Evolutionary conservation across 2,888 invertebrate species (phyloP).

Genomic region (Polia nebulosa): DNA sequence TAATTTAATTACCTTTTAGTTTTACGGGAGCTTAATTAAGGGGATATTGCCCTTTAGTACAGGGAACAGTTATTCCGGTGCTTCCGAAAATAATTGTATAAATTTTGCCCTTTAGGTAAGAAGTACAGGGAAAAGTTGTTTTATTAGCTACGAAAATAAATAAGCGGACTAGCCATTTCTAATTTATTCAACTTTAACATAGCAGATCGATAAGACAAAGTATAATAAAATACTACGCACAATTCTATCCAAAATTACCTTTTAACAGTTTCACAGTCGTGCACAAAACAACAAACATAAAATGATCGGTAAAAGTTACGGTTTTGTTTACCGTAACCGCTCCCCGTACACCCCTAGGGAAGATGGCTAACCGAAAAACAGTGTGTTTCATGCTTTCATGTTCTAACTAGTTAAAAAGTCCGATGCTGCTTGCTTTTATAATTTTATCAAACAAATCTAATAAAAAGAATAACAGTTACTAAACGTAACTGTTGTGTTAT

Average conservation of each 20-base stretch:
- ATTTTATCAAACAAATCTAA: slow-evolving; percentile 28
- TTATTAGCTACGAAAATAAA: too few species aligned
- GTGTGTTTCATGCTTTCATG: slow-evolving; percentile 65
- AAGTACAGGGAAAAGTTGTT: too few species aligned
- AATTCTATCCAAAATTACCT: slow-evolving; percentile 16
- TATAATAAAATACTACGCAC: background rate
- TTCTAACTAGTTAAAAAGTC: slow-evolving; percentile 59
- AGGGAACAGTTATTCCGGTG: background rate
- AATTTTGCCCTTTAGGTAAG: background rate
- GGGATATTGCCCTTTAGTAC: background rate
- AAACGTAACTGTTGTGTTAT: too few species aligned
- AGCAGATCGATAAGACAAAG: background rate
- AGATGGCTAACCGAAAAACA: slow-evolving; percentile 65
- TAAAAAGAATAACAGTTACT: slow-evolving; percentile 6
- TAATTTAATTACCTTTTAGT: slow-evolving; percentile 41
- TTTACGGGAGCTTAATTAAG: slow-evolving; percentile 28
- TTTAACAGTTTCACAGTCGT: slow-evolving; percentile 35
- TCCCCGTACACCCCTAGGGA: slow-evolving; percentile 66
- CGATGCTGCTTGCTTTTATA: slow-evolving; percentile 33
- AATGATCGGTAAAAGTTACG: slow-evolving; percentile 78
- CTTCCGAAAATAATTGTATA: background rate
- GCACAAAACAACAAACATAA: slow-evolving; percentile 72
- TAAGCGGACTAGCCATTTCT: too few species aligned
- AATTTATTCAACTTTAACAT: too few species aligned
- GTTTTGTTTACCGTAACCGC: slow-evolving; percentile 77